Conservation (phyloP, 1,140 invertebrate species). For the Trichonephila clavipes region DNA sequence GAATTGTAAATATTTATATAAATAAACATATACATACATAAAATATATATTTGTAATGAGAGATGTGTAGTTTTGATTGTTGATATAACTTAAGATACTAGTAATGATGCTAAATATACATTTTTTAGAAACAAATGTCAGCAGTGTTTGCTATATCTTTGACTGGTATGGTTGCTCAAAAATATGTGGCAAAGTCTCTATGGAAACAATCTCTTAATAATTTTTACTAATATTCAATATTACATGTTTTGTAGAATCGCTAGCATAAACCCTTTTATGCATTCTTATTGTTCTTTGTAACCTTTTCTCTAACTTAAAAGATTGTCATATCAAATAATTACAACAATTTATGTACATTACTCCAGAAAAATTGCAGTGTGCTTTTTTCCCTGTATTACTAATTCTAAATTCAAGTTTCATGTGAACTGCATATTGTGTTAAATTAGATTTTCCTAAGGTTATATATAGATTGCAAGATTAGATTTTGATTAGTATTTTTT, state of each 20-base stretch:
- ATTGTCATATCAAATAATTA: background rate
- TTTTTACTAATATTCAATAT: slow-evolving; percentile 8
- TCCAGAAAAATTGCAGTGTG: background rate
- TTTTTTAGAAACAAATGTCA: slow-evolving; percentile 63
- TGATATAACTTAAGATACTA: slow-evolving; percentile 49
- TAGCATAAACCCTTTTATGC: slow-evolving; percentile 2
- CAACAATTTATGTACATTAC: background rate
- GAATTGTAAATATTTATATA: slow-evolving; percentile 74
- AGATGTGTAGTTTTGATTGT: slow-evolving; percentile 73
- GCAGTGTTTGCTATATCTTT: slow-evolving; percentile 39
- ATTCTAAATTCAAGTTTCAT: no score
- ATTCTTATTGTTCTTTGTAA: slow-evolving; percentile 19
- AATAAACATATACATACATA: slow-evolving; percentile 62
- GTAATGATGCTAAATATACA: slow-evolving; percentile 52
- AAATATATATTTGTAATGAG: slow-evolving; percentile 75
- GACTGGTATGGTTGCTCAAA: slow-evolving; percentile 71
- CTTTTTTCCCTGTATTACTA: no score
- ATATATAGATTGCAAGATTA: no score
- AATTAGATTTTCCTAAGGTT: background rate
- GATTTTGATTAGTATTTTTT: no score
- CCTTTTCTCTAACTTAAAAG: background rate
- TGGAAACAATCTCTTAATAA: slow-evolving; percentile 70
- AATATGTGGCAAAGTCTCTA: slow-evolving; percentile 71
- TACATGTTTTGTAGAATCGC: slow-evolving; percentile 10
- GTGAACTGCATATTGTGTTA: background rate